A percentile compares a stretch with the other conserved stretches of the same genome.
These are phyloP conservation scores for Clamator glandarius DNA, from an alignment of 2,797 vertebrate species.

Conservation along the genomic window DNA sequence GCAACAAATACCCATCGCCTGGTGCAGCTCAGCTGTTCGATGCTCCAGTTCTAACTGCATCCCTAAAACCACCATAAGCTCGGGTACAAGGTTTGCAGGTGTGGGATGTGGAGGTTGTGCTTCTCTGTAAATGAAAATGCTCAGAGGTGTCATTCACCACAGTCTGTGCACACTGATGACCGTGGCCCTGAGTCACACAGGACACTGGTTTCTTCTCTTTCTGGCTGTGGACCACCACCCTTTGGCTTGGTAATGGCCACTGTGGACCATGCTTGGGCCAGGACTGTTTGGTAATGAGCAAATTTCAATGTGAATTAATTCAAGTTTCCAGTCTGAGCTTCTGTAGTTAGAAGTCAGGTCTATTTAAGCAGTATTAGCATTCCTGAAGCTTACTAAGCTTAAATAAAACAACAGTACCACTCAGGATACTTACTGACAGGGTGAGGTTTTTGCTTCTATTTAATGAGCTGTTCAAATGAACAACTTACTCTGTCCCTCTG, in stretches of 20 bases:
- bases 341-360: background rate
- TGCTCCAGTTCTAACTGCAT: background rate
- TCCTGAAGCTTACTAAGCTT: slow-evolving; percentile 43
- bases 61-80: background rate
- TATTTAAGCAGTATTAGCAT: slow-evolving; percentile 28
- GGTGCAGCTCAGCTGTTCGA: rapidly evolving
- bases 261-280: background rate
- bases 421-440: background rate
- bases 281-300: background rate
- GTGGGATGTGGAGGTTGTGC: background rate
- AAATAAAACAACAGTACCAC: slow-evolving; percentile 44
- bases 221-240: rapidly evolving
- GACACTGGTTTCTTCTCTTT: background rate
- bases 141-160: rapidly evolving
- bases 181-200: background rate
- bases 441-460: background rate
- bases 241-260: background rate
- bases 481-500: slow-evolving; percentile 33
- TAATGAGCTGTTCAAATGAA: slow-evolving; percentile 23
- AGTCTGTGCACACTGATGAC: rapidly evolving
- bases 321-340: background rate
- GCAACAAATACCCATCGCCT: background rate
- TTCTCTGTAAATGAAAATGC: background rate
- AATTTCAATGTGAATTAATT: background rate
- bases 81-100: background rate